These are phyloP conservation scores for Kryptolebias ocellatus DNA, from an alignment of 2,797 vertebrate species.

Conservation along the genomic window DNA sequence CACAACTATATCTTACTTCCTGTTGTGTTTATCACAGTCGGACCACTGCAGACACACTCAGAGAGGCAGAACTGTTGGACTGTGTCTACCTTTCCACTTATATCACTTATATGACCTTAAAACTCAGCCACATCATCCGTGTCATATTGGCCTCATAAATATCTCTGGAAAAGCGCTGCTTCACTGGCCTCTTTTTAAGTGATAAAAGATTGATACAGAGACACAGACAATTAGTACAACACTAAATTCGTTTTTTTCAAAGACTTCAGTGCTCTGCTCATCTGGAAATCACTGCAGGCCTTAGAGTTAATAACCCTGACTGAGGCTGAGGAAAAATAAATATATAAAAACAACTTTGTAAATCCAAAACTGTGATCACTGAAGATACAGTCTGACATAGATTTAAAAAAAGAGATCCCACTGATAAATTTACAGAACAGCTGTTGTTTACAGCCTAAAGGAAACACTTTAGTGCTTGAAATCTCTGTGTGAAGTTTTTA, in stretches of 20 bases:
- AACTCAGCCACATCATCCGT: slow-evolving; percentile 54
- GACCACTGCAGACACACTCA: slow-evolving; percentile 18
- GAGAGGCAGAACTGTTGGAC: slow-evolving; percentile 28
- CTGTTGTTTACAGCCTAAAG: not conserved
- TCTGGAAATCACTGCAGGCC: slow-evolving; percentile 3
- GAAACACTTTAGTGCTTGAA: not conserved
- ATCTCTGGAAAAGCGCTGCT: slow-evolving; percentile 49
- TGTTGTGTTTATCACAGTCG: slow-evolving; percentile 34
- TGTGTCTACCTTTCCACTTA: slow-evolving; percentile 42
- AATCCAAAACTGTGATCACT: not conserved
- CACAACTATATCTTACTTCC: slow-evolving; percentile 44
- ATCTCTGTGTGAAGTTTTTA: too few relatives aligned
- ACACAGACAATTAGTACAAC: slow-evolving; percentile 34
- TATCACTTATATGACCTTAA: slow-evolving; percentile 63
- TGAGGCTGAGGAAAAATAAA: not conserved
- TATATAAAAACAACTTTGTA: not conserved
- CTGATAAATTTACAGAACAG: not conserved
- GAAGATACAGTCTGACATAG: not conserved
- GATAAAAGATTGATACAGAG: slow-evolving; percentile 29
- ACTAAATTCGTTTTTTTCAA: slow-evolving; percentile 2
- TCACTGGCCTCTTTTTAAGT: slow-evolving; percentile 33
- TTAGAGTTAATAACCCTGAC: not conserved
- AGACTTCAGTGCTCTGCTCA: not conserved
- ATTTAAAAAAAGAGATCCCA: not conserved
- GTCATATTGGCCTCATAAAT: slow-evolving; percentile 62